Base-by-base conservation (phyloP, 2,888 invertebrate genomes). In the Amphipoea lucens region DNA sequence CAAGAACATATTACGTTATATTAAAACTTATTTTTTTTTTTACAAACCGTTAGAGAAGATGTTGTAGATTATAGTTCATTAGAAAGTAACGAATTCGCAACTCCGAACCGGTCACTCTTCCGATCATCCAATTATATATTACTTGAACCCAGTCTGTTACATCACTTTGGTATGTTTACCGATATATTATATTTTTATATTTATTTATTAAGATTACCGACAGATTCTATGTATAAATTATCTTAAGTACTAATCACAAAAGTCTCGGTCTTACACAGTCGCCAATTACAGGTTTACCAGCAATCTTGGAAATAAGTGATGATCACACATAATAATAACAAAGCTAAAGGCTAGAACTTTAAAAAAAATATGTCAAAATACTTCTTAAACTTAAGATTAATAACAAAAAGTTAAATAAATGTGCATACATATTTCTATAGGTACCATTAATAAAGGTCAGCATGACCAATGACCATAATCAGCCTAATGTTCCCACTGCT, bases 21-120 rank as follows among this genome's bases (percentile, higher is more conserved):
- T 48, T 67, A 70, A 42, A 54, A 57, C 7, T 66, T 29, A 29
- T 29, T 60, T 3, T 45, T 7, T 42, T 62, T 74, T 79, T 68
- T 74, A 42, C 75, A 29, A 54, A n/a, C 36, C 48, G 66, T 72
- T 80, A 66, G 20, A 74, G 72, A 76, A 84, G 76, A 80, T 73
- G 62, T 60, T 71, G 67, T 42, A 20, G 60, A 62, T 74, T 74
- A 60, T 76, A 48, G 79, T 83, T 74, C 66, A 77, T 75, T 87
- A 88, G 89, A 87, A 87, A 87, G 89, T 88, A 74, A 74, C 45
- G 45, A 87, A 65, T 87, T 82, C 66, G 79, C 82, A 62, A 83
- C 36, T 20, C 17, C 11, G 63, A 82, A 80, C 87, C 76, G 70
- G 87, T 81, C 68, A 54, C 12, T 78, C 65, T 76, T 74, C 45